Evolutionary conservation across 2,797 vertebrate species (phyloP).

Genomic region (Lagorchestes hirsutus): DNA sequence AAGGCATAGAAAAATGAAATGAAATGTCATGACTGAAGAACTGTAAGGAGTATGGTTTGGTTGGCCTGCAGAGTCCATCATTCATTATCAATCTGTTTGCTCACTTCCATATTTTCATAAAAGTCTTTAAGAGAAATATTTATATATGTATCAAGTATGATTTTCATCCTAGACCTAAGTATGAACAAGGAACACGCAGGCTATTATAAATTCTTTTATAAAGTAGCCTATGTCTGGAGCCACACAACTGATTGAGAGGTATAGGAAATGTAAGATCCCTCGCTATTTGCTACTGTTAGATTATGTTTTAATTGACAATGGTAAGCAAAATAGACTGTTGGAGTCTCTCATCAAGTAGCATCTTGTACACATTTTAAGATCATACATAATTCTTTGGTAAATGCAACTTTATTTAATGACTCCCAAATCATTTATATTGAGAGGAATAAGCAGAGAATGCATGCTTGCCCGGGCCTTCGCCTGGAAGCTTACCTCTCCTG

Average conservation of each 20-base stretch:
- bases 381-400: neutral
- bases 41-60: neutral
- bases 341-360: neutral
- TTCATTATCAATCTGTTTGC: neutral
- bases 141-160: neutral
- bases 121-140: neutral
- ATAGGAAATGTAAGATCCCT: neutral
- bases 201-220: neutral
- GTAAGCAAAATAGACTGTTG: neutral
- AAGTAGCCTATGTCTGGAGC: neutral
- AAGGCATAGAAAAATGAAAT: neutral
- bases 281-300: neutral
- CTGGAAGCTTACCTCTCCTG: too few relatives aligned
- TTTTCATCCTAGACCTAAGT: neutral
- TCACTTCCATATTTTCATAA: neutral
- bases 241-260: neutral
- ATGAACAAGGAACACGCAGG: neutral
- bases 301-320: neutral
- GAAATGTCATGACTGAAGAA: neutral
- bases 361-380: neutral
- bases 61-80: neutral
- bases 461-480: too few relatives aligned
- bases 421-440: neutral
- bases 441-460: neutral
- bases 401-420: neutral